Evolutionary conservation across 2,113 vertebrate genomes (phyloP).

Genomic region (Vulpes vulpes): DNA sequence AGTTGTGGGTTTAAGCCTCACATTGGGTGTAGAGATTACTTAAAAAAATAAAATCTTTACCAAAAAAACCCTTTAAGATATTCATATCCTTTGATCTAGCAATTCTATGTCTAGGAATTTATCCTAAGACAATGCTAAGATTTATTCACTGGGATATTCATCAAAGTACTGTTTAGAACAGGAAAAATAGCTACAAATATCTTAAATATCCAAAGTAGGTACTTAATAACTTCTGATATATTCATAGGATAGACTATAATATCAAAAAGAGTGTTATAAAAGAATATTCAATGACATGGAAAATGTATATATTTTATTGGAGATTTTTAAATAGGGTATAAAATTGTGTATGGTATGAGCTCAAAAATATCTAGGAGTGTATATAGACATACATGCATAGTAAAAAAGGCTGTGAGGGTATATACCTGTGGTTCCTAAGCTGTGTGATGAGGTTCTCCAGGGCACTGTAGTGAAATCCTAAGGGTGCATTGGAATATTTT

Average conservation of each 20-base stretch:
- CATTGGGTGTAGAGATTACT: not conserved
- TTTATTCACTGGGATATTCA: slow-evolving; percentile 24
- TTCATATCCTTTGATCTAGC: not conserved
- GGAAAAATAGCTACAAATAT: slow-evolving; percentile 25
- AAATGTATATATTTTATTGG: not conserved
- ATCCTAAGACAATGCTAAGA: not conserved
- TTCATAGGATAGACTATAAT: not conserved
- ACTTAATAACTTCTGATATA: slow-evolving; percentile 29
- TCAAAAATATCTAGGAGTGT: not conserved
- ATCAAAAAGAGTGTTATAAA: slow-evolving; percentile 3
- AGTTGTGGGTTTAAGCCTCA: not conserved
- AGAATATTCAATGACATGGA: slow-evolving; percentile 25
- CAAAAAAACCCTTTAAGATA: slow-evolving; percentile 20
- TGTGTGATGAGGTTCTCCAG: not conserved
- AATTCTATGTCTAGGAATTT: slow-evolving; percentile 53
- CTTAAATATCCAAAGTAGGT: not conserved
- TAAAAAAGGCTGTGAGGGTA: not conserved
- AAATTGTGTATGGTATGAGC: not conserved
- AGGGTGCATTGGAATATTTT: not conserved
- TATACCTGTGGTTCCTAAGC: not conserved
- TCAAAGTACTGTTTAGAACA: slow-evolving; percentile 43
- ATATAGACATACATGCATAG: not conserved
- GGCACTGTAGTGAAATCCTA: not conserved
- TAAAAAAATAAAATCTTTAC: not conserved
- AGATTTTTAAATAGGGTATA: slow-evolving; percentile 26